phyloP scores from a whole-genome alignment of 2,888 invertebrate species.

The Tanypteryx hageni region DNA sequence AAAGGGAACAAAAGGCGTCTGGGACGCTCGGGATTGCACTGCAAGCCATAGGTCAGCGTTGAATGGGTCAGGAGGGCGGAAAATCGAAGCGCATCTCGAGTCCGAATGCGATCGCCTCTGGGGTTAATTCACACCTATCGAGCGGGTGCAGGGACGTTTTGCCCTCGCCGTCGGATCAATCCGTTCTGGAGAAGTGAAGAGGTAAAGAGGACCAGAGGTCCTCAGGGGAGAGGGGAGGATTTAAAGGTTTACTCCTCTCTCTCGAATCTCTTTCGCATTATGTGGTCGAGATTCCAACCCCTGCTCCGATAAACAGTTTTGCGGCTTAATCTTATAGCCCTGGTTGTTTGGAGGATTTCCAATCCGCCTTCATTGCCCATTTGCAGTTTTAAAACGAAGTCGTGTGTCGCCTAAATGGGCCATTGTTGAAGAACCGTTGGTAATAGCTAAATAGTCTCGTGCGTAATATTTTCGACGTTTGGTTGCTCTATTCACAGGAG shows the following conservation, averaged over 20 bases:
- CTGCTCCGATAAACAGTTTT: neutral
- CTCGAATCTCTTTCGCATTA: too few species aligned
- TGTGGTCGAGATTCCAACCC: neutral
- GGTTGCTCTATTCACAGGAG: too few species aligned
- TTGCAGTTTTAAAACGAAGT: neutral
- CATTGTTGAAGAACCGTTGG: neutral
- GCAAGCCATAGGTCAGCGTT: constrained; percentile 20
- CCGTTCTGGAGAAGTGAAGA: neutral
- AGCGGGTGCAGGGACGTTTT: neutral
- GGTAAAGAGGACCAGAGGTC: neutral
- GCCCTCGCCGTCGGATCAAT: neutral
- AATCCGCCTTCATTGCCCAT: neutral
- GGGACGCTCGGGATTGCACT: neutral
- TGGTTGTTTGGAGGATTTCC: neutral
- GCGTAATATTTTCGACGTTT: neutral
- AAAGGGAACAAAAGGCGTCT: neutral
- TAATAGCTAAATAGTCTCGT: neutral
- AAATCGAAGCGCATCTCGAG: neutral
- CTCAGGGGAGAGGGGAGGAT: neutral
- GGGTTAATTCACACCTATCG: constrained; percentile 15
- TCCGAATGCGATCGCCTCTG: neutral
- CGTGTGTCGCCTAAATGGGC: neutral
- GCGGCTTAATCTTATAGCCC: neutral
- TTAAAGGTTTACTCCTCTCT: too few species aligned
- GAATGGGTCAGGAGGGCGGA: constrained; percentile 24